Evolutionary conservation across 2,888 invertebrate genomes (phyloP).

Genomic region (Drosophila pseudotalamancana): DNA sequence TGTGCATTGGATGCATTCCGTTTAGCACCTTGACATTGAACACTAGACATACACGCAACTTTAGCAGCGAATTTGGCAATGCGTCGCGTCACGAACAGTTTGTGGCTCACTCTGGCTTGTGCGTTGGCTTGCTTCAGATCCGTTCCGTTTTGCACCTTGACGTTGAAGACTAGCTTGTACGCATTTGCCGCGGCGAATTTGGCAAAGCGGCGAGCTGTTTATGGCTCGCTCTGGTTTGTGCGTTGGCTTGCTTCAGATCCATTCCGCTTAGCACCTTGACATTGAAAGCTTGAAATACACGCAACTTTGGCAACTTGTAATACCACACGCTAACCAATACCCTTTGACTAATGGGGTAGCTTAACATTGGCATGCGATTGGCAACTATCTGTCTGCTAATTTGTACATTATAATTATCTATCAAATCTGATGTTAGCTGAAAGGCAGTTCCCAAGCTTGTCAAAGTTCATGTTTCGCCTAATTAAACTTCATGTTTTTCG

Average conservation of each 20-base stretch:
- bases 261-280: conserved; percentile 28
- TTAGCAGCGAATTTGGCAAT: too few relatives aligned
- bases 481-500: neutral
- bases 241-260: too few relatives aligned
- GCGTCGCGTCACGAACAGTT: too few relatives aligned
- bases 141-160: too few relatives aligned
- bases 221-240: conserved; percentile 2
- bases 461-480: neutral
- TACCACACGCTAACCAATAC: neutral
- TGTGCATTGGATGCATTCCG: neutral
- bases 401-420: too few relatives aligned
- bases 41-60: conserved; percentile 21
- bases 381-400: too few relatives aligned
- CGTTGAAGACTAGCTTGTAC: too few relatives aligned
- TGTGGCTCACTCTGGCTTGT: too few relatives aligned
- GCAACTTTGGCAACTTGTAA: neutral
- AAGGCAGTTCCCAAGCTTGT: neutral
- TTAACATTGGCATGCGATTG: neutral
- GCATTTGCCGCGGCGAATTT: too few relatives aligned
- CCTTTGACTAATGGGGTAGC: neutral
- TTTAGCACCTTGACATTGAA: conserved; percentile 39
- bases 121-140: too few relatives aligned
- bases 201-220: neutral
- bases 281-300: conserved; percentile 32
- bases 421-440: neutral